phyloP scores from a whole-genome alignment of 2,113 vertebrate species.

The Varanus salvator region DNA sequence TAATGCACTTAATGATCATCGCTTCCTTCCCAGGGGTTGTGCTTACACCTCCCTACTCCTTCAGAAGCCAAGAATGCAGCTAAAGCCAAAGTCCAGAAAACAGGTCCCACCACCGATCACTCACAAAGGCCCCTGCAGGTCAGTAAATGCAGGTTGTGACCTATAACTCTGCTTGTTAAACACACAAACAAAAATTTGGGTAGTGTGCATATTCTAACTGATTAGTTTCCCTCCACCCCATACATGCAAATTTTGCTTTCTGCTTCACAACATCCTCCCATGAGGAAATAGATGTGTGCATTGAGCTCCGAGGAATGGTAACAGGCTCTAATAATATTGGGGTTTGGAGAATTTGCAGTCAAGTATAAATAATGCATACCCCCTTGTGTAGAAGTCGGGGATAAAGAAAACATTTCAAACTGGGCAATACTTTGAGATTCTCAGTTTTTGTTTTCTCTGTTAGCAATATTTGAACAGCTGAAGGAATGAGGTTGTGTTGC shows the following conservation, averaged over 20 bases:
- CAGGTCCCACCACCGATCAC: constrained; percentile 56
- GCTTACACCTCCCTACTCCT: constrained; percentile 77
- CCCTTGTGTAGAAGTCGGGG: constrained; percentile 34
- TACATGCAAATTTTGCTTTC: constrained; percentile 74
- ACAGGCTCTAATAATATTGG: constrained; percentile 58
- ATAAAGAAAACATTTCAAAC: neutral
- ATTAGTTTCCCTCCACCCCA: constrained; percentile 48
- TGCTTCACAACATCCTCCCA: constrained; percentile 60
- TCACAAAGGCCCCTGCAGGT: constrained; percentile 75
- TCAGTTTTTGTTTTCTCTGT: constrained; percentile 22
- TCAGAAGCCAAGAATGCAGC: constrained; percentile 84
- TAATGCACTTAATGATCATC: constrained; percentile 84
- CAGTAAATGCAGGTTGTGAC: constrained; percentile 81
- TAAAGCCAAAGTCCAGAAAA: constrained; percentile 83
- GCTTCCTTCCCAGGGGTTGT: constrained; percentile 88
- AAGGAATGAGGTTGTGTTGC: constrained; percentile 20
- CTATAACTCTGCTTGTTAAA: constrained; percentile 77
- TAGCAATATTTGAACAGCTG: constrained; percentile 32
- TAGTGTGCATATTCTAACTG: constrained; percentile 29
- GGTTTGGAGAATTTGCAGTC: constrained; percentile 46
- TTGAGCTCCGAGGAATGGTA: constrained; percentile 61
- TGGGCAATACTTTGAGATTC: neutral
- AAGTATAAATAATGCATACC: constrained; percentile 23
- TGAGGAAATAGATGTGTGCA: constrained; percentile 68
- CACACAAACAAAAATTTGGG: constrained; percentile 1